These are phyloP conservation scores for Cylas formicarius DNA, from an alignment of 1,140 invertebrate genomes.

Conservation along the genomic window DNA sequence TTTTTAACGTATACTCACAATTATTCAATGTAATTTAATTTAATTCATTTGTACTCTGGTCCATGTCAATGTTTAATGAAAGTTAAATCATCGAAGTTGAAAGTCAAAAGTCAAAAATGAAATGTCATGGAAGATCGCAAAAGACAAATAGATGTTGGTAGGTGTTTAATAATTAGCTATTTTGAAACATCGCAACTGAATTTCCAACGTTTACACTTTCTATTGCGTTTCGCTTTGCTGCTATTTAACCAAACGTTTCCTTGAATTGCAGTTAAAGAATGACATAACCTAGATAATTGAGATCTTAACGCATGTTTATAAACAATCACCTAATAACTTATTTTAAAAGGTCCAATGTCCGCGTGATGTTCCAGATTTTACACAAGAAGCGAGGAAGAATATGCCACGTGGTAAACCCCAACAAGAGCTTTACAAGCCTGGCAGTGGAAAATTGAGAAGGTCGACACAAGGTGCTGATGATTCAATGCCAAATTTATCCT, in stretches of 20 bases:
- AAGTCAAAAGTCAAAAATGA: not conserved
- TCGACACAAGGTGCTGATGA: slow-evolving; percentile 45
- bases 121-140: slow-evolving; percentile 18
- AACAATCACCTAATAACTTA: slow-evolving; percentile 14
- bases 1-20: no score
- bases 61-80: not conserved
- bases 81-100: not conserved
- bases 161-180: slow-evolving; percentile 18
- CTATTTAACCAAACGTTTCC: slow-evolving; percentile 3
- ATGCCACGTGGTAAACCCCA: slow-evolving; percentile 42
- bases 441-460: slow-evolving; percentile 54
- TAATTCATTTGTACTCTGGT: no score
- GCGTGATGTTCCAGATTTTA: slow-evolving; percentile 19
- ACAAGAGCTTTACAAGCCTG: slow-evolving; percentile 53
- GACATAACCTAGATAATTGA: slow-evolving; percentile 14
- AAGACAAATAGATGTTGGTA: slow-evolving; percentile 24
- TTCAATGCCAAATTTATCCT: slow-evolving; percentile 39
- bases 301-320: slow-evolving; percentile 22
- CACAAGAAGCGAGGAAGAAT: slow-evolving; percentile 26
- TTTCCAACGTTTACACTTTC: slow-evolving; percentile 2
- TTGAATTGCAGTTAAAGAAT: not conserved
- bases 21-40: no score
- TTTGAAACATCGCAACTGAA: slow-evolving; percentile 6
- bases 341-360: slow-evolving; percentile 4
- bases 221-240: slow-evolving; percentile 2